Conservation (phyloP, 2,797 vertebrate genomes). For the Enteromius anoplus region DNA sequence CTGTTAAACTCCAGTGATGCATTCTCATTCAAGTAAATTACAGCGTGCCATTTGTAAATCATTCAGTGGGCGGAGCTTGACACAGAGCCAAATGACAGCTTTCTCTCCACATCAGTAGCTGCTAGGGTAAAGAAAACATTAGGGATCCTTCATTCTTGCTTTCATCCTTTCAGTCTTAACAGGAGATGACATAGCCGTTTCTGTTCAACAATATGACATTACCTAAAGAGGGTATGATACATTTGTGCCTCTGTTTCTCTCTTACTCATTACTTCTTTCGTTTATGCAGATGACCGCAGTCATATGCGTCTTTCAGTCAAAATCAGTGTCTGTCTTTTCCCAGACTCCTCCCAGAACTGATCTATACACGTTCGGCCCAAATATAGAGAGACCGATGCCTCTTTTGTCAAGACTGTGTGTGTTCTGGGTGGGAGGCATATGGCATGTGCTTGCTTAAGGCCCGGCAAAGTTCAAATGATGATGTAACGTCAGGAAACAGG, state of each 20-base stretch:
- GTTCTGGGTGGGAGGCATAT: conserved; percentile 58
- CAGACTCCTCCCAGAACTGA: conserved; percentile 43
- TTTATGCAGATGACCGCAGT: conserved; percentile 34
- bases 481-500: conserved; percentile 74
- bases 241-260: conserved; percentile 24
- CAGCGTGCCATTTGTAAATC: conserved; percentile 61
- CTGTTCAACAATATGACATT: conserved; percentile 54
- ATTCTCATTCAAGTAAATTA: conserved; percentile 61
- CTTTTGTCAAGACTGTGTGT: conserved; percentile 59
- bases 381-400: conserved; percentile 57
- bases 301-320: conserved; percentile 15
- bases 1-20: conserved; percentile 45
- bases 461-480: conserved; percentile 69
- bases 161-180: conserved; percentile 51
- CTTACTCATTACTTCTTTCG: conserved; percentile 8
- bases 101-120: conserved; percentile 61
- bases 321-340: conserved; percentile 57
- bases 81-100: conserved; percentile 52
- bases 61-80: conserved; percentile 53
- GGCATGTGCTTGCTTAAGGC: conserved; percentile 75
- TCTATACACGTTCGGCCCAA: conserved; percentile 56
- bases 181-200: conserved; percentile 56
- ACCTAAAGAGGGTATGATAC: conserved; percentile 30
- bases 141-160: conserved; percentile 54
- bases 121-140: conserved; percentile 58